A percentile compares a stretch with the other conserved stretches of the same genome.
phyloP scores from a whole-genome alignment of 2,797 vertebrate genomes.

The Microctenopoma lineatum region DNA sequence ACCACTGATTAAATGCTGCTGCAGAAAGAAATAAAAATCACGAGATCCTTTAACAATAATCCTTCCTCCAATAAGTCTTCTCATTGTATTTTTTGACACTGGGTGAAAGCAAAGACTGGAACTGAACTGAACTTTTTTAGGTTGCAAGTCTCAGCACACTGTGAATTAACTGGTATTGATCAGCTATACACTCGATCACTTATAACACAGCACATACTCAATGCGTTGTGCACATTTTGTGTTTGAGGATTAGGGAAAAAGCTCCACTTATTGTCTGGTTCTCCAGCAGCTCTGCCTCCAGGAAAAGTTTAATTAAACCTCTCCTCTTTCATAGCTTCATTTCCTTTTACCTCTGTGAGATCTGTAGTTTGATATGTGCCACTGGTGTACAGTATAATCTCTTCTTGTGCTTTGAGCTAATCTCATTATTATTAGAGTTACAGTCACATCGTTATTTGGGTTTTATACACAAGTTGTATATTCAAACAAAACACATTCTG shows the following conservation, averaged over 20 bases:
- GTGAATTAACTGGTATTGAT: slow-evolving; percentile 15
- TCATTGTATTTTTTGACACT: no score
- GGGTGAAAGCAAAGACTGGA: background rate
- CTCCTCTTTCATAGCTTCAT: background rate
- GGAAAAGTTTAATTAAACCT: slow-evolving; percentile 14
- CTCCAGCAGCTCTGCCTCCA: slow-evolving; percentile 1
- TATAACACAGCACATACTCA: background rate
- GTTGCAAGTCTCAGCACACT: slow-evolving; percentile 1
- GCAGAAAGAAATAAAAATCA: no score
- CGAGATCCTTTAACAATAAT: no score
- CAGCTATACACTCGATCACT: background rate
- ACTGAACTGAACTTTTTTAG: background rate
- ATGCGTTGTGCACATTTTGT: background rate
- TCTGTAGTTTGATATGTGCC: background rate
- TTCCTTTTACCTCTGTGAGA: slow-evolving; percentile 12
- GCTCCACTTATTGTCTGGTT: background rate
- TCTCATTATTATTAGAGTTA: background rate
- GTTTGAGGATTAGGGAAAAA: background rate
- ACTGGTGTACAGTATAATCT: no score
- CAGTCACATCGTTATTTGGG: background rate
- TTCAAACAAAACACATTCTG: no score
- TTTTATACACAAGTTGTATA: background rate
- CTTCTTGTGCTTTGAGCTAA: background rate
- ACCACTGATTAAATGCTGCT: background rate
- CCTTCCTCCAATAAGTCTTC: no score